A percentile compares a stretch with the other conserved stretches of the same genome.
Evolutionary conservation across 92 coral and sea anemone genomes (phyloP).

Genomic region (Actinostola sp.): DNA sequence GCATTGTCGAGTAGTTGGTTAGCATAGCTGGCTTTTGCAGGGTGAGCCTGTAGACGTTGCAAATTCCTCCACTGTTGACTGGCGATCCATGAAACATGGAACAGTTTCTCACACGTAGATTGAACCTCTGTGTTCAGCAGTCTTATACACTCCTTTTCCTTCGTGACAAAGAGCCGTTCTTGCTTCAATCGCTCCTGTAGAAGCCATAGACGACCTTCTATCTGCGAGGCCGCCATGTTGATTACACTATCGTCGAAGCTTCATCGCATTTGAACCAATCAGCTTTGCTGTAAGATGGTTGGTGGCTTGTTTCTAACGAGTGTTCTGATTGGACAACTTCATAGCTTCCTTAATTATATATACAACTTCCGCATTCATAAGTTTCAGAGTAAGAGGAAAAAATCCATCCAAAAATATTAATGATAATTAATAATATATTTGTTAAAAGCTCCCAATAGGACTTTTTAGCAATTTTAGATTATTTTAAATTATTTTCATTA

Average conservation of each 20-base stretch:
- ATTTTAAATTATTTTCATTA: no score
- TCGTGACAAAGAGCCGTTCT: conserved; percentile 80
- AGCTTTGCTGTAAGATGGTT: neutral
- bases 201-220: conserved; percentile 66
- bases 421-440: no score
- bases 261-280: conserved; percentile 11
- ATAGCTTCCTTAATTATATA: neutral
- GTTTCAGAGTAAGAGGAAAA: no score
- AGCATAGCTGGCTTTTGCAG: conserved; percentile 87
- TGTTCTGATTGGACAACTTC: conserved; percentile 5
- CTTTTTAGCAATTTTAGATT: no score
- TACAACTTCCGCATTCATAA: conserved; percentile 9
- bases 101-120: conserved; percentile 83
- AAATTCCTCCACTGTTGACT: conserved; percentile 94
- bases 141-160: conserved; percentile 77
- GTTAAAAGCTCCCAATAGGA: no score
- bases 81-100: conserved; percentile 89
- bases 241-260: neutral
- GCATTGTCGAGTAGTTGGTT: conserved; percentile 81
- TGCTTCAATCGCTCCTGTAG: conserved; percentile 88
- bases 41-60: conserved; percentile 78
- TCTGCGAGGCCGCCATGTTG: conserved; percentile 81
- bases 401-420: no score
- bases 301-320: neutral
- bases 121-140: conserved; percentile 72